Percentiles rank a stretch among this genome's conserved stretches.
These are phyloP conservation scores for Apeltes quadracus DNA, from an alignment of 2,113 vertebrate genomes.

Conservation along the genomic window DNA sequence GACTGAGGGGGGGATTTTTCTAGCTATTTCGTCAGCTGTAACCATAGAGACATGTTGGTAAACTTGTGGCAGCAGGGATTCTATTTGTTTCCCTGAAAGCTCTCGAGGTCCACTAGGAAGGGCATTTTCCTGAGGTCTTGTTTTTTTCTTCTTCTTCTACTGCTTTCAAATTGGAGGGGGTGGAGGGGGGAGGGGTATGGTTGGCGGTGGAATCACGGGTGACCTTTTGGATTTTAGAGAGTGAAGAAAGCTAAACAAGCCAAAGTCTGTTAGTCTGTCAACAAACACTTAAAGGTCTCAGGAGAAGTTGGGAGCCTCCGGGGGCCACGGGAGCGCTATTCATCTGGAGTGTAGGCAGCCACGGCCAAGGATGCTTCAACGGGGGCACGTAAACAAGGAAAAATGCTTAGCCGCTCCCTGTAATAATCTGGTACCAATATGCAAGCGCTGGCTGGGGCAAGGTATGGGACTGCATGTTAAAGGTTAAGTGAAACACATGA, in stretches of 20 bases:
- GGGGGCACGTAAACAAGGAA: constrained; percentile 71
- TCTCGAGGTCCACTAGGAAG: constrained; percentile 65
- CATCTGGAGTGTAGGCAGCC: constrained; percentile 71
- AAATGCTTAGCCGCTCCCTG: constrained; percentile 56
- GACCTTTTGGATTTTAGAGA: constrained; percentile 79
- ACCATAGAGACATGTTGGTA: constrained; percentile 82
- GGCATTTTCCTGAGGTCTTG: constrained; percentile 69
- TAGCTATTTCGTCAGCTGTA: constrained; percentile 76
- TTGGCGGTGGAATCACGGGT: constrained; percentile 60
- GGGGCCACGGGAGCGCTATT: constrained; percentile 66
- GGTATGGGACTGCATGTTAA: constrained; percentile 68
- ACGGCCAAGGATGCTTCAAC: constrained; percentile 68
- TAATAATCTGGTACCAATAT: constrained; percentile 69
- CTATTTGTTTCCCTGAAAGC: constrained; percentile 74
- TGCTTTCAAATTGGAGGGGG: constrained; percentile 26
- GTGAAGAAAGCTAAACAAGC: constrained; percentile 77
- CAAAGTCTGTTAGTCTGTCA: constrained; percentile 78
- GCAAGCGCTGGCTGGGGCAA: constrained; percentile 59
- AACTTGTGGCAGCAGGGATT: constrained; percentile 76
- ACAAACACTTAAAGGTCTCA: constrained; percentile 80
- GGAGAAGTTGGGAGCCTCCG: constrained; percentile 71
- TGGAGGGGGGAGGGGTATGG: constrained; percentile 11
- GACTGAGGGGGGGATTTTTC: constrained; percentile 62
- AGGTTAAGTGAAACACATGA: constrained; percentile 80
- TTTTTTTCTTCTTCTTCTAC: constrained; percentile 45